Evolutionary conservation across 2,797 vertebrate species (phyloP), one percentile per base, ranked within the genome.

Genomic region (Gastrophryne carolinensis): DNA sequence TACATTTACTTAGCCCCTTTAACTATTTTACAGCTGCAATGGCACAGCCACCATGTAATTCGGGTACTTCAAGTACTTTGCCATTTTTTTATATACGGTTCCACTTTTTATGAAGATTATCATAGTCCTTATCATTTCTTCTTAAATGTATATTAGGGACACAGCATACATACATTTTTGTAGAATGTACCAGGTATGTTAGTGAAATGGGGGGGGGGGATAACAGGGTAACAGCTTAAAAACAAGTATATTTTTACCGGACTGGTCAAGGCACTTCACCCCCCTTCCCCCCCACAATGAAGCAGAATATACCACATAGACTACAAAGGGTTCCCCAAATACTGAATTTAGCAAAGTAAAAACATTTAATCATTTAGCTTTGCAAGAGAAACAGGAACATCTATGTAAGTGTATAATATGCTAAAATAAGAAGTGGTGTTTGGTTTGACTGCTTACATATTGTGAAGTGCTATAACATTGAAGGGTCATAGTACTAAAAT

Each of bases 191-290:
- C n/a, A n/a, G n/a, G n/a, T n/a, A n/a, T n/a, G n/a, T n/a, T n/a
- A n/a, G n/a, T n/a, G n/a, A n/a, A n/a, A n/a, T n/a, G n/a, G n/a
- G n/a, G n/a, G n/a, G n/a, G n/a, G n/a, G n/a, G n/a, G n/a, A 27
- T 7, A 26, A 12, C 13, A 41, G 27, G 15, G 34, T 68, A 57
- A 17, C 44, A 49, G 50, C 52, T 54, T 50, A 24, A 52, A 69
- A 52, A 44, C 26, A 23, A 13, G 23, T n/a, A 37, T n/a, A 44
- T 44, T 44, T 27, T 27, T 29, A 23, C 1, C 12, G 23, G 52
- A 64, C 26, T 54, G 29, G 44, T 34, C 52, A 74, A 74, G 72
- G 72, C 72, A 74, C 72, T 66, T 74, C 72, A 74, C 26, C 47
- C 72, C 26, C 21, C 21, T 66, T 69, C 66, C 34, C 52, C 41